Evolutionary conservation across 2,113 vertebrate genomes (phyloP).

Genomic region (Channa argus): DNA sequence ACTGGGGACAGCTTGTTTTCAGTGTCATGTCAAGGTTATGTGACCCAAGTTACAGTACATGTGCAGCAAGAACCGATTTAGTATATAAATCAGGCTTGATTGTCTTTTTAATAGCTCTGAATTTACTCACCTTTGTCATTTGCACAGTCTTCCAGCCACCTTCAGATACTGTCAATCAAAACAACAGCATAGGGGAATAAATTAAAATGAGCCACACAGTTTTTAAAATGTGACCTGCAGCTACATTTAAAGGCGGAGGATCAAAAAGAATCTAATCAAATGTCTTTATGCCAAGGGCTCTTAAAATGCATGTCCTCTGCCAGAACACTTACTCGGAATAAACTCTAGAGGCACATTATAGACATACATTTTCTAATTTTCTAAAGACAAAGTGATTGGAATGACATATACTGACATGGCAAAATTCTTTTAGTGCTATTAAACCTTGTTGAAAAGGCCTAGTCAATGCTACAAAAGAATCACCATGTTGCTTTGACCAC

Average conservation of each 20-base stretch:
- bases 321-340: constrained; percentile 13
- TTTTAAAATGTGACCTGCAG: constrained; percentile 52
- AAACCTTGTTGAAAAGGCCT: no score
- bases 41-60: not conserved
- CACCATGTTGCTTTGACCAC: no score
- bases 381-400: constrained; percentile 10
- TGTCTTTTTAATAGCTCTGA: constrained; percentile 9
- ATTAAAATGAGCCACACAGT: constrained; percentile 36
- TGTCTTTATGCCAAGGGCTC: constrained; percentile 44
- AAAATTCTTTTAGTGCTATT: no score
- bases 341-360: constrained; percentile 20
- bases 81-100: constrained; percentile 37
- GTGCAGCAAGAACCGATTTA: constrained; percentile 1
- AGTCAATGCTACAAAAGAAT: no score
- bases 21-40: constrained; percentile 14
- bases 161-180: constrained; percentile 57
- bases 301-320: constrained; percentile 10
- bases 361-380: constrained; percentile 10
- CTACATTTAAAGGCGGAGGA: constrained; percentile 47
- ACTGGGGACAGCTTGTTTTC: constrained; percentile 3
- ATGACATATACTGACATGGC: not conserved
- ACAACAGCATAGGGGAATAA: constrained; percentile 43
- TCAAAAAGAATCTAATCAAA: constrained; percentile 46
- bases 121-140: constrained; percentile 6
- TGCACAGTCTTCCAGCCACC: constrained; percentile 40